Evolutionary conservation across 2,888 invertebrate genomes (phyloP), one percentile per base, ranked within the genome.

Genomic region (Lumbricus terrestris): DNA sequence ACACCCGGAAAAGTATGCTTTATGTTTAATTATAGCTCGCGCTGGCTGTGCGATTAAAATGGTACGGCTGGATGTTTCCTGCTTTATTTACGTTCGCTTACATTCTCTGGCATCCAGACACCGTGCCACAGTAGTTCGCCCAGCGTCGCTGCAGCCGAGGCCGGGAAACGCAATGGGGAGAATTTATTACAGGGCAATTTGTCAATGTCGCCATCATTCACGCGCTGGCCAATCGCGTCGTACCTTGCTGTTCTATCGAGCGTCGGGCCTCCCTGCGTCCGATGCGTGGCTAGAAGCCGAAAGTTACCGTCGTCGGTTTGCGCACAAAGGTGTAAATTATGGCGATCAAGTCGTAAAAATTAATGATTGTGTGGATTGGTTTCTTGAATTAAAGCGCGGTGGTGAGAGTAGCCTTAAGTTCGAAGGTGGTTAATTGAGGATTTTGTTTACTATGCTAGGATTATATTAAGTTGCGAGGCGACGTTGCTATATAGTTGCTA

Each of bases 141-240:
- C 11, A 69, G 69, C n/a, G n/a, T 69, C 69, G 69, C n/a, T 29
- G 11, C n/a, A 69, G 69, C 69, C n/a, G 29, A 29, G 29, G n/a
- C 29, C 69, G 69, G 69, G 69, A 69, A 69, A 13, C 35, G 85
- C 35, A 34, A 85, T 85, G 85, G 85, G 85, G 85, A 85, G 85
- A 85, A 85, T 85, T 85, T 85, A 85, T 85, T 85, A 85, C 85
- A 85, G 85, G 37, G 85, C 8, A 85, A 85, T 85, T 85, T 85
- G 85, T 85, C 85, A 34, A 85, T 23, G 37, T 85, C 85, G n/a
- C 85, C 85, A 37, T 37, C 69, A 69, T 85, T 85, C 20, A 37
- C 85, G 11, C 37, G 18, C 34, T 37, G 23, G 85, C 85, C 85
- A 85, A 85, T 85, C 35, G 35, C 34, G n/a, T 85, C 85, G 85